Evolutionary conservation across 1,140 invertebrate species (phyloP), one percentile per base, ranked within the genome.

Genomic region (Ooceraea biroi): DNA sequence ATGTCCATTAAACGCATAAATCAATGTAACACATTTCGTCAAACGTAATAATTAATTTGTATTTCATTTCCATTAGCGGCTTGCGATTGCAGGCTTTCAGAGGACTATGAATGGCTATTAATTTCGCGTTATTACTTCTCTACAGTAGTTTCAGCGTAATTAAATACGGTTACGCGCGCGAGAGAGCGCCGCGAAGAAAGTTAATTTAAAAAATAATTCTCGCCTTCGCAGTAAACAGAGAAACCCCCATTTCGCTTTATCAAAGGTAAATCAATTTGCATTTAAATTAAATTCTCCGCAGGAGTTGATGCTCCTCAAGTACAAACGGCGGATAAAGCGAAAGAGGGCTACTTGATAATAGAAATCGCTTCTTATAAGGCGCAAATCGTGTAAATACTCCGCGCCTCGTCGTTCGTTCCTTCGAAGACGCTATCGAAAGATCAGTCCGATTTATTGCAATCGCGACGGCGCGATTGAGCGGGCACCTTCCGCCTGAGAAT

Each of bases 181-280:
- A 52, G 50, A 17, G 5, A 52, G 50, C 30, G 22, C 50, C 36
- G 22, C 44, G 65, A 48, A 69, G 50, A 44, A 78, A 69, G 41
- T 46, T 80, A 69, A 80, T 80, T 80, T 80, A 80, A 87, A 87
- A 87, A 87, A 84, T 88, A 88, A 85, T 87, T 77, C 58, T 44
- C 41, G 44, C 27, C 63, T 58, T 71, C 22, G 50, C 50, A 50
- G 77, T 82, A 72, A 69, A 65, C 50, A 50, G 19, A 52, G 58
- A 27, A 57, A 65, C 61, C 44, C 25, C 46, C 57, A 80, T 88
- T 82, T 72, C 52, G 58, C 55, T 83, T 85, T 73, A 66, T 48
- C 68, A 85, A 84, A 85, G 73, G 72, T 85, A 88, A 88, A 88
- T 88, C 84, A 88, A 88, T 88, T 88, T 88, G 86, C 86, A 88